Evolutionary conservation across 2,888 invertebrate species (phyloP).

Genomic region (Serrognathus titanus): DNA sequence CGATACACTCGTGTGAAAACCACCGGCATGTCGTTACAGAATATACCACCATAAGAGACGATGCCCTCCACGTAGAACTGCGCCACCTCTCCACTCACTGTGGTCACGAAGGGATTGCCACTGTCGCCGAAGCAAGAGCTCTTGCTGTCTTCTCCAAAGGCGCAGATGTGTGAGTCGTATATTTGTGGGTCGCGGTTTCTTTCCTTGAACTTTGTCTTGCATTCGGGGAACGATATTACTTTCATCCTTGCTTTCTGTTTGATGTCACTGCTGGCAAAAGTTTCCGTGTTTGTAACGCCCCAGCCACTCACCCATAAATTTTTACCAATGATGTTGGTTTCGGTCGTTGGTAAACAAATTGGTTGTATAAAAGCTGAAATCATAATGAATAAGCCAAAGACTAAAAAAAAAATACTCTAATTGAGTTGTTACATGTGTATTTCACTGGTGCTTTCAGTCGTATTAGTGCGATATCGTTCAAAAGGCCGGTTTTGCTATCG

Average conservation of each 20-base stretch:
- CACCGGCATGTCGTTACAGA: constrained; percentile 56
- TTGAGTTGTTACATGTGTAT: constrained; percentile 45
- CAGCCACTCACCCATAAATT: constrained; percentile 45
- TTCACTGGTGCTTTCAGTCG: constrained; percentile 48
- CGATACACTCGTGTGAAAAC: constrained; percentile 61
- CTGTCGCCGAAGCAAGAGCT: constrained; percentile 59
- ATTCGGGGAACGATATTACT: constrained; percentile 29
- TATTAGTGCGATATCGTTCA: constrained; percentile 48
- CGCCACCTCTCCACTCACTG: constrained; percentile 40
- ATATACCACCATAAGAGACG: constrained; percentile 51
- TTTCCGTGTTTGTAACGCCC: constrained; percentile 34
- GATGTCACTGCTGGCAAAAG: constrained; percentile 16
- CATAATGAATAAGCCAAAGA: neutral
- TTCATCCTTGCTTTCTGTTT: constrained; percentile 45
- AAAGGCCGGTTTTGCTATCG: constrained; percentile 3
- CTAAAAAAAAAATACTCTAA: neutral
- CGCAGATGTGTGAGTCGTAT: constrained; percentile 58
- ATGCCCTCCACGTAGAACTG: constrained; percentile 51
- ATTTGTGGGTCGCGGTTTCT: neutral
- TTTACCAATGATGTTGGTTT: constrained; percentile 33
- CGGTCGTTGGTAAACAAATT: constrained; percentile 53
- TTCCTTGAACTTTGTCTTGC: neutral
- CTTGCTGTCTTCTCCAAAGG: constrained; percentile 62
- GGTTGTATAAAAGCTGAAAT: constrained; percentile 52
- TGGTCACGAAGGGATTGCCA: constrained; percentile 64